These are phyloP conservation scores for Hemicordylus capensis DNA, from an alignment of 2,113 vertebrate species.

Conservation along the genomic window DNA sequence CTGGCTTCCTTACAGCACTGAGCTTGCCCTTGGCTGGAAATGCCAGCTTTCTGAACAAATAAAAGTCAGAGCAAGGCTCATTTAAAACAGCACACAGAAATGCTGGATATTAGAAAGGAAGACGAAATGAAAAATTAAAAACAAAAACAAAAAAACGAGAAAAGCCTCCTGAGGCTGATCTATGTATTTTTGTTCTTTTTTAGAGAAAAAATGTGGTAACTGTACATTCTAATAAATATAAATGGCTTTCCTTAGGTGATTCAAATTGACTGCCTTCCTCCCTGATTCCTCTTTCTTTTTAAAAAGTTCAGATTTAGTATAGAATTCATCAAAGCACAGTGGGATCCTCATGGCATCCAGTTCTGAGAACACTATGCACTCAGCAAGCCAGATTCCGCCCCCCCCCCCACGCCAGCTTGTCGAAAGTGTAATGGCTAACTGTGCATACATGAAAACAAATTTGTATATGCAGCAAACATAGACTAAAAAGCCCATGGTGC, in stretches of 20 bases:
- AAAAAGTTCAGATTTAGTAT: neutral
- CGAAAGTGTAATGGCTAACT: neutral
- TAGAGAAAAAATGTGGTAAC: neutral
- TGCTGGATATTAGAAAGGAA: neutral
- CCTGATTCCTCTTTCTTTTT: rapidly evolving
- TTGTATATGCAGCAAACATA: neutral
- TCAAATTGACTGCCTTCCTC: neutral
- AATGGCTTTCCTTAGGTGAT: neutral
- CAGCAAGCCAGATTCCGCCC: neutral
- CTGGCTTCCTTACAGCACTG: neutral
- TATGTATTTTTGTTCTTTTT: rapidly evolving
- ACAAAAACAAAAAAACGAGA: neutral
- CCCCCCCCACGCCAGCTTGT: too few species aligned
- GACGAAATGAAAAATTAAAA: neutral
- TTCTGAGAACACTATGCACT: neutral
- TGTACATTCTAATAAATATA: neutral
- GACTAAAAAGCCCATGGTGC: neutral
- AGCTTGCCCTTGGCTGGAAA: conserved; percentile 12
- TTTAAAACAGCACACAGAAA: neutral
- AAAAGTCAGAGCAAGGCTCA: neutral
- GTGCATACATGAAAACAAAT: neutral
- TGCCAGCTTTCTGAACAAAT: neutral
- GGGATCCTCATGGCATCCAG: neutral
- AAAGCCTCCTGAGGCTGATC: neutral
- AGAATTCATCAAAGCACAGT: neutral